Evolutionary conservation across 2,888 invertebrate genomes (phyloP).

Genomic region (Cecidostiba fungosa): DNA sequence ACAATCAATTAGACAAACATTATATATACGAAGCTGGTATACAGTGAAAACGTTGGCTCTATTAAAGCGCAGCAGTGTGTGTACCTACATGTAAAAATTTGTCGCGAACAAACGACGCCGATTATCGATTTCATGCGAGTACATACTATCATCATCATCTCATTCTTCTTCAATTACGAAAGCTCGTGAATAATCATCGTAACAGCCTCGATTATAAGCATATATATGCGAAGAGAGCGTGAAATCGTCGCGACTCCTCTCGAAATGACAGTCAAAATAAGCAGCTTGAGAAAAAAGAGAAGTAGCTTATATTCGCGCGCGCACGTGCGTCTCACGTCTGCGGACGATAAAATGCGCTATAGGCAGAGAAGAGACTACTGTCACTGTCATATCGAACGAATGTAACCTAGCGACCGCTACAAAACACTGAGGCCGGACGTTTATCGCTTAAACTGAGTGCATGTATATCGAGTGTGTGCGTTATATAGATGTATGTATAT

Average conservation of each 20-base stretch:
- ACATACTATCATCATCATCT: no score
- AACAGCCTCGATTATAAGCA: no score
- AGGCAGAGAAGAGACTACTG: conserved; percentile 63
- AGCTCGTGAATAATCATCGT: no score
- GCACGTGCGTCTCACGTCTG: neutral
- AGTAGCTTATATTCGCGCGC: neutral
- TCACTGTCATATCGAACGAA: conserved; percentile 71
- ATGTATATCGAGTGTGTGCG: neutral
- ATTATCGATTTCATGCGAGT: conserved; percentile 25
- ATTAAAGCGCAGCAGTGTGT: no score
- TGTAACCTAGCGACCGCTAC: conserved; percentile 61
- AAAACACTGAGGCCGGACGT: conserved; percentile 43
- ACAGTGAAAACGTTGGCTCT: neutral
- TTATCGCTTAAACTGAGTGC: conserved; percentile 17
- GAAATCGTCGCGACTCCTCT: no score
- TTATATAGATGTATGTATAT: neutral
- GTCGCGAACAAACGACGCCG: neutral
- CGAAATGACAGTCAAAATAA: no score
- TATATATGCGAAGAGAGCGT: no score
- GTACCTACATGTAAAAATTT: neutral
- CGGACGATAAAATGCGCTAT: neutral
- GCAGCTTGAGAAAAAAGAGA: neutral
- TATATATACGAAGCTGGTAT: neutral
- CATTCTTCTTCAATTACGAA: no score
- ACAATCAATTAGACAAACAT: conserved; percentile 37